Evolutionary conservation across 2,797 vertebrate genomes (phyloP).

Genomic region (Sebastes alutus): DNA sequence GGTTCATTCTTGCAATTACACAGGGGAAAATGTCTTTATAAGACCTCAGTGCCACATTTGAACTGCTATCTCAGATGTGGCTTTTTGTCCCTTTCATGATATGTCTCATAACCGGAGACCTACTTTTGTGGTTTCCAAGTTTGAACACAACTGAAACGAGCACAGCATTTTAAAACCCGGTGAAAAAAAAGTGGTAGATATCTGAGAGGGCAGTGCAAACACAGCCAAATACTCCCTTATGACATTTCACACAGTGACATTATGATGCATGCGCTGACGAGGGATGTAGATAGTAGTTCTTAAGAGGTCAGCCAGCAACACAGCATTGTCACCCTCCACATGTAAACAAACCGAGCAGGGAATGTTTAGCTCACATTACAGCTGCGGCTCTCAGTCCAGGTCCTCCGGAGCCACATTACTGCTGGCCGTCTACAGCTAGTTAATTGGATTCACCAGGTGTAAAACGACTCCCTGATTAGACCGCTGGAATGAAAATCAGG

Average conservation of each 20-base stretch:
- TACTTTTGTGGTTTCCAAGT: background rate
- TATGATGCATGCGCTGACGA: slow-evolving; percentile 18
- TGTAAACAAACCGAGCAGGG: slow-evolving; percentile 52
- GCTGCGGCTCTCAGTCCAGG: slow-evolving; percentile 23
- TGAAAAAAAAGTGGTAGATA: background rate
- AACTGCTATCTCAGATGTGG: slow-evolving; percentile 26
- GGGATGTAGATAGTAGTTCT: slow-evolving; percentile 35
- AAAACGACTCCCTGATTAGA: slow-evolving; percentile 64
- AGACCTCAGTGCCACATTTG: slow-evolving; percentile 22
- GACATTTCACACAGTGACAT: slow-evolving; percentile 38
- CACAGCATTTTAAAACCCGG: slow-evolving; percentile 4
- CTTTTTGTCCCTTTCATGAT: slow-evolving; percentile 1
- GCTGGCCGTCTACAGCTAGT: slow-evolving; percentile 36
- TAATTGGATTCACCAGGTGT: slow-evolving; percentile 62
- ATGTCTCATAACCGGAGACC: slow-evolving; percentile 7
- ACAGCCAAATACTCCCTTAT: slow-evolving; percentile 28
- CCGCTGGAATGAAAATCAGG: slow-evolving; percentile 47
- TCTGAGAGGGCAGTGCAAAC: slow-evolving; percentile 29
- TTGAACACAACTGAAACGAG: slow-evolving; percentile 9
- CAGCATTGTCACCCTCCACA: slow-evolving; percentile 20
- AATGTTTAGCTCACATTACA: slow-evolving; percentile 39
- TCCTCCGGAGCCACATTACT: slow-evolving; percentile 44
- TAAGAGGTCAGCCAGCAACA: slow-evolving; percentile 33
- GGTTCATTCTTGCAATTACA: background rate
- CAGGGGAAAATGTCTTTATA: background rate